Evolutionary conservation across 2,113 vertebrate genomes (phyloP), one percentile per base, ranked within the genome.

Genomic region (Sylvia atricapilla): DNA sequence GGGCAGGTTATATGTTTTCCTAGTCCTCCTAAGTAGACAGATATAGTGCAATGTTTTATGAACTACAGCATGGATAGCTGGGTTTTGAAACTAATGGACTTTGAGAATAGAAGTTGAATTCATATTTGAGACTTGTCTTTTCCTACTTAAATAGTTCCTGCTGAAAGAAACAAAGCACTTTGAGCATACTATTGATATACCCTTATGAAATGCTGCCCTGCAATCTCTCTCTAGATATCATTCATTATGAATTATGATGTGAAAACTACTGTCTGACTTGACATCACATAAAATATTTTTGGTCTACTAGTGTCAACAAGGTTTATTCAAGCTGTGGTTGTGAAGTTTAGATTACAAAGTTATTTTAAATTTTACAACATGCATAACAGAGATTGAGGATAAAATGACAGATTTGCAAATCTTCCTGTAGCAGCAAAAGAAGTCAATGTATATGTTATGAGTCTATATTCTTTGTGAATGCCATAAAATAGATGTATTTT

Each of bases 211-310:
- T 76, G 15, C 9, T 84, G 10, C 58, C 30, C 17, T 35, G n/a
- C 12, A 56, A 31, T 93, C 7, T 60, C 24, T 62, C 49, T 67
- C 25, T 64, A 77, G 64, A 41, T 79, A 75, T 76, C 55, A 76
- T 39, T 88, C 13, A 56, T 13, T 64, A 60, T 79, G 47, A 92
- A 84, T 91, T 91, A 68, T 53, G 55, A 85, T 78, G 49, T 31
- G 30, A 89, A 90, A 96, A 76, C 19, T 49, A 30, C 60, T 88
- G 53, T 86, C 69, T 90, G 60, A 83, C 33, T 83, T 93, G 49
- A 75, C 80, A 58, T 75, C 47, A 77, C 33, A n/a, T 86, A 75
- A 81, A 92, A 70, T 89, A 90, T 89, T 95, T 94, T 79, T 87
- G 43, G 21, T 81, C 44, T 68, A 41, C 76, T 81, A 56, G 22